phyloP scores from a whole-genome alignment of 2,888 invertebrate species.

The Eilema sororculum region DNA sequence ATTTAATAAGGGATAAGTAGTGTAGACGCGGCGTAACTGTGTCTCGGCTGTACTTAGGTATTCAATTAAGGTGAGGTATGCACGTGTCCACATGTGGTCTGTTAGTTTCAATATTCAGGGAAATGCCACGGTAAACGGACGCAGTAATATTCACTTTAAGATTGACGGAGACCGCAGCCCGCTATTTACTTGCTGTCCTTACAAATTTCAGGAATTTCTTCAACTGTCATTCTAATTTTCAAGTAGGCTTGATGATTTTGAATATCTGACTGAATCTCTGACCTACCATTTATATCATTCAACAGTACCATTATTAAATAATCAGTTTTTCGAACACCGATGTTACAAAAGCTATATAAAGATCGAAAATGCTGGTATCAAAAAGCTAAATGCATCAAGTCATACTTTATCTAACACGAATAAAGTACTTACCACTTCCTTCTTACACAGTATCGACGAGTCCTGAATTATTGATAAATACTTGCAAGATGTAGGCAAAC shows the following conservation, averaged over 20 bases:
- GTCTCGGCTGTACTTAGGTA: constrained; percentile 11
- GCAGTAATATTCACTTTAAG: neutral
- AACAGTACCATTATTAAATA: too few relatives aligned
- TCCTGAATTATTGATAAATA: too few relatives aligned
- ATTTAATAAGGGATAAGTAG: constrained; percentile 50
- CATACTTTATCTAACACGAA: too few relatives aligned
- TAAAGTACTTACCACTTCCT: too few relatives aligned
- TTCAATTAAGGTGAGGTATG: neutral
- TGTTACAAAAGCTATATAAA: too few relatives aligned
- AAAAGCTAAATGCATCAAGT: too few relatives aligned
- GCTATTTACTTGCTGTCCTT: too few relatives aligned
- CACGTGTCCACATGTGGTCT: neutral
- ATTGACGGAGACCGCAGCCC: neutral
- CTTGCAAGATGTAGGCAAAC: neutral
- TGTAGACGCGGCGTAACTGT: constrained; percentile 27
- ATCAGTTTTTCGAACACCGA: too few relatives aligned
- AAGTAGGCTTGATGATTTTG: neutral
- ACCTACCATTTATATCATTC: too few relatives aligned
- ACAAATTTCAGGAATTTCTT: too few relatives aligned
- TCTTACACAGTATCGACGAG: too few relatives aligned
- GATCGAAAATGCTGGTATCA: too few relatives aligned
- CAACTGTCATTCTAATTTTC: neutral
- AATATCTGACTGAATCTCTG: neutral
- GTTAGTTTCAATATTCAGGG: constrained; percentile 1
- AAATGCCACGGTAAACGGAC: neutral